These are phyloP conservation scores for Apamea crenata DNA, from an alignment of 2,888 invertebrate species.

Conservation along the genomic window DNA sequence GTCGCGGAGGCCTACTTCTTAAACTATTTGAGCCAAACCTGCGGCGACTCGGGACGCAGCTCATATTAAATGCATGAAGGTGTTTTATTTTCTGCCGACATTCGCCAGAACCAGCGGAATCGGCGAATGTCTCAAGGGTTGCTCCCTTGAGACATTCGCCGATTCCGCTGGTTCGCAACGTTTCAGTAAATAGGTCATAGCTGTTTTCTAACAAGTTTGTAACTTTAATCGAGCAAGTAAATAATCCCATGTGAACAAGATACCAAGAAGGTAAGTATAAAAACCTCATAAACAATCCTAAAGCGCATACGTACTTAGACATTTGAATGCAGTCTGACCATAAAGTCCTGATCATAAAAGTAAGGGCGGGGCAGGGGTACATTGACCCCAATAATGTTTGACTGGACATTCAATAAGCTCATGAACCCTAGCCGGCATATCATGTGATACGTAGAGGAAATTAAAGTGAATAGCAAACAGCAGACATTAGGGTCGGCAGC, in stretches of 20 bases:
- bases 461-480: slow-evolving; percentile 40
- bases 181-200: not conserved
- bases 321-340: slow-evolving; percentile 23
- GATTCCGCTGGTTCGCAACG: no score
- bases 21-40: not conserved
- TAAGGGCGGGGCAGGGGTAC: slow-evolving; percentile 18
- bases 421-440: slow-evolving; percentile 14
- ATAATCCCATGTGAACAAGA: not conserved
- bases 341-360: slow-evolving; percentile 13
- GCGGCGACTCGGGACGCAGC: not conserved
- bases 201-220: not conserved
- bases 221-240: not conserved
- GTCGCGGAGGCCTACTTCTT: slow-evolving; percentile 2
- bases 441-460: slow-evolving; percentile 56
- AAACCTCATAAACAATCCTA: slow-evolving; percentile 1
- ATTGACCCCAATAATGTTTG: slow-evolving; percentile 25
- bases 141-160: no score
- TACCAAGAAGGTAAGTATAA: not conserved
- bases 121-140: not conserved
- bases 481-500: slow-evolving; percentile 19
- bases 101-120: not conserved
- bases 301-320: not conserved
- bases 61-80: not conserved
- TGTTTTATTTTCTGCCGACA: slow-evolving; percentile 1
- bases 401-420: slow-evolving; percentile 17